These are phyloP conservation scores for Enteromius fasciolatus DNA, from an alignment of 2,797 vertebrate genomes.

Conservation along the genomic window DNA sequence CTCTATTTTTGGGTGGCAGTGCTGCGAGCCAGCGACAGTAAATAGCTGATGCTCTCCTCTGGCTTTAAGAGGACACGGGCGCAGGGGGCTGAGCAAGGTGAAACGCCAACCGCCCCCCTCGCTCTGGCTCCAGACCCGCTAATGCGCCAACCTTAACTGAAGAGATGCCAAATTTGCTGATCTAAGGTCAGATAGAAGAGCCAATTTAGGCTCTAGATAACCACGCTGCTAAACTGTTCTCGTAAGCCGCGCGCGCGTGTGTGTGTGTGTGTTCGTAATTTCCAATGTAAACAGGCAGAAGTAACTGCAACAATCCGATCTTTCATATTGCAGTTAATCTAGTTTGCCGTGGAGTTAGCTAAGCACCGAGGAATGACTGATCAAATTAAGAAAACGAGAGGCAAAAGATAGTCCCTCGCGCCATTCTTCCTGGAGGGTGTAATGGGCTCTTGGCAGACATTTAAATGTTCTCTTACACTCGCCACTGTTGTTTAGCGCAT, in stretches of 20 bases:
- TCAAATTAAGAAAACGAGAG: slow-evolving; percentile 56
- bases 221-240: background rate
- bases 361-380: slow-evolving; percentile 54
- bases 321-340: slow-evolving; percentile 55
- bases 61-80: slow-evolving; percentile 51
- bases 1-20: slow-evolving; percentile 64
- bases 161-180: slow-evolving; percentile 25
- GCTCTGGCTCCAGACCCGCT: slow-evolving; percentile 26
- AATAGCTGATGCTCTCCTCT: slow-evolving; percentile 57
- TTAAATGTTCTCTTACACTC: slow-evolving; percentile 67
- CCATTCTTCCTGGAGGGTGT: slow-evolving; percentile 52
- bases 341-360: slow-evolving; percentile 51
- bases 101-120: slow-evolving; percentile 33
- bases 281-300: slow-evolving; percentile 57
- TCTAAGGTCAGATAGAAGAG: slow-evolving; percentile 26
- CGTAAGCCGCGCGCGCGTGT: background rate
- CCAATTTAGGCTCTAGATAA: slow-evolving; percentile 26
- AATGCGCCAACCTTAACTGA: slow-evolving; percentile 11
- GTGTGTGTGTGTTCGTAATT: slow-evolving; percentile 25
- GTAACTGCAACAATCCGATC: slow-evolving; percentile 56
- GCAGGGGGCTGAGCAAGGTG: slow-evolving; percentile 54
- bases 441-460: slow-evolving; percentile 60
- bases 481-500: slow-evolving; percentile 49
- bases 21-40: slow-evolving; percentile 55
- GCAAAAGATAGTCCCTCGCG: slow-evolving; percentile 47